phyloP scores from a whole-genome alignment of 2,113 vertebrate species.

The Daboia siamensis region DNA sequence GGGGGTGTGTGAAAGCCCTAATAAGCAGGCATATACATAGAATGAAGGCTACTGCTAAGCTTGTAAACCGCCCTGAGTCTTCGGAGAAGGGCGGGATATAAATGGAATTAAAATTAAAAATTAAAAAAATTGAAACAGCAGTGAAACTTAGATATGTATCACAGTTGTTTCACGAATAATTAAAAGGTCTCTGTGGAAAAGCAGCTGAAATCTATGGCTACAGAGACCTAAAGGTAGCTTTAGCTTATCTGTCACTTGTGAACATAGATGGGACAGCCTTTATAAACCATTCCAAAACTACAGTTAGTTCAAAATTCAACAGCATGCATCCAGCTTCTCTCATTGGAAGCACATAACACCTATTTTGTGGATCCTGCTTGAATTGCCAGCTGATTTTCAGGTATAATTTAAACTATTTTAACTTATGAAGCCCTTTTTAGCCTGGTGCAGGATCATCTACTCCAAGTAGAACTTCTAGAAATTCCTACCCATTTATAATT shows the following conservation, averaged over 20 bases:
- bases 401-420: background rate
- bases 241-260: background rate
- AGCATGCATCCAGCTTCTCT: background rate
- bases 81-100: no score
- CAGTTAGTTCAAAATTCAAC: background rate
- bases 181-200: no score
- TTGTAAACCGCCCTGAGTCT: no score
- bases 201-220: no score
- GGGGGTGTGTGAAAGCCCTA: no score
- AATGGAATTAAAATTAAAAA: no score
- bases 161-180: accelerated
- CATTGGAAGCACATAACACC: background rate
- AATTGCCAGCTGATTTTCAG: background rate
- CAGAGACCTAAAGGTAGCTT: no score
- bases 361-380: background rate
- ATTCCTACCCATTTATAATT: background rate
- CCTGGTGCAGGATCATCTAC: background rate
- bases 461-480: background rate
- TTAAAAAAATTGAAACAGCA: accelerated
- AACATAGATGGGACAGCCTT: background rate
- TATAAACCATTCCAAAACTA: background rate
- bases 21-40: no score
- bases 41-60: no score
- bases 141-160: background rate
- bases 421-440: background rate